Evolutionary conservation across 2,113 vertebrate genomes (phyloP), one percentile per base, ranked within the genome.

Genomic region (Nesoenas mayeri): DNA sequence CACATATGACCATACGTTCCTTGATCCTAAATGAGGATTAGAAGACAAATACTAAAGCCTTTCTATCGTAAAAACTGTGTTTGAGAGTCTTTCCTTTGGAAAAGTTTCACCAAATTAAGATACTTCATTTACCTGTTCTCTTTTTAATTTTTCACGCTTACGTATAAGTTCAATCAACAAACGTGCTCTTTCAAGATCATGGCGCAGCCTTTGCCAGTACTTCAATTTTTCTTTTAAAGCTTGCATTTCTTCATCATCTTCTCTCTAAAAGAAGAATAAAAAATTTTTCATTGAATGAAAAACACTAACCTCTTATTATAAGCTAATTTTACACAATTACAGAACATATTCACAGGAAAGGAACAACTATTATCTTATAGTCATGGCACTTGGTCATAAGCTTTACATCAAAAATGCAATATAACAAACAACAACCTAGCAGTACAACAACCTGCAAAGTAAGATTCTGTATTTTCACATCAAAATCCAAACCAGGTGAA

Each of bases 71-170:
- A 77, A 71, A 85, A 21, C 2, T 29, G 4, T 11, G 6, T 60
- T 12, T 54, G 18, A 89, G 9, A 57, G 82, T 22, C 14, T 38
- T 91, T 69, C 32, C 56, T 71, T 73, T 38, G 84, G 7, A 20
- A 70, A 78, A 47, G 8, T 22, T 61, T 48, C 31, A 93, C 3
- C 36, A 53, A 44, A 86, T 47, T 42, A 40, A 69, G 42, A 58
- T n/a, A 57, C 5, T 79, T 12, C 28, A 61, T 82, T 95, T 97
- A 99, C 99, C 99, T 99, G 99, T 91, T 99, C 99, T 81, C 99
- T 98, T 97, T 99, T 99, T 93, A 99, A 98, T 90, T 99, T 99
- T 97, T 99, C 99, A 60, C 99, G 98, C 95, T 99, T 99, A 86
- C 99, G 98, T 94, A 99, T 99, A 17, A 99, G 98, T 96, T 99